Conservation (phyloP, 1,140 invertebrate species). For the Harlomillsia oculata region DNA sequence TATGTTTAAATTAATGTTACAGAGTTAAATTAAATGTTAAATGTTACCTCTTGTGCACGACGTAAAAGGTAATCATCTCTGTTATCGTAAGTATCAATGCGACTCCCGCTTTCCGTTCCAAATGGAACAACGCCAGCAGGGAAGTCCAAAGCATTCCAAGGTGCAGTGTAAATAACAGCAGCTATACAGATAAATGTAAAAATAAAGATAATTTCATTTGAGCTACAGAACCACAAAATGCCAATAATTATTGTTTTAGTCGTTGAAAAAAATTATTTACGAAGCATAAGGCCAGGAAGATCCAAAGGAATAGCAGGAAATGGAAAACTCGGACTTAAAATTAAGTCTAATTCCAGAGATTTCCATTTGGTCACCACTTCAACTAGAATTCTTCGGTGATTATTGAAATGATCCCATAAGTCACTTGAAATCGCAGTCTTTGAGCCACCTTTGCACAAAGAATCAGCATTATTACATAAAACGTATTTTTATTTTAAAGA, state of each 20-base stretch:
- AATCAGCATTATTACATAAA: too few relatives aligned
- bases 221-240: too few relatives aligned
- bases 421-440: slow-evolving; percentile 11
- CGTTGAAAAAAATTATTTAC: too few relatives aligned
- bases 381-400: slow-evolving; percentile 16
- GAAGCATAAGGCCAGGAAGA: slow-evolving; percentile 15
- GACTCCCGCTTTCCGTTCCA: slow-evolving; percentile 37
- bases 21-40: too few relatives aligned
- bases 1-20: too few relatives aligned
- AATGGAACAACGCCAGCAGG: slow-evolving; percentile 39
- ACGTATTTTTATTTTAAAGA: too few relatives aligned
- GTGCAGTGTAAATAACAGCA: slow-evolving; percentile 26
- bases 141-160: slow-evolving; percentile 39
- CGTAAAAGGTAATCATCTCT: slow-evolving; percentile 9
- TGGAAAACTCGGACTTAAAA: slow-evolving; percentile 28
- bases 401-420: slow-evolving; percentile 19
- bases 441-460: too few relatives aligned
- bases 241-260: too few relatives aligned
- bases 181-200: too few relatives aligned
- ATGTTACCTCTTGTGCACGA: not conserved
- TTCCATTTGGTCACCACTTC: slow-evolving; percentile 22
- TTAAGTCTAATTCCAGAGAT: slow-evolving; percentile 19
- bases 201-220: too few relatives aligned
- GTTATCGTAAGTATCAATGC: slow-evolving; percentile 35
- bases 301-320: slow-evolving; percentile 30